Percentiles rank a stretch among this genome's conserved stretches.
phyloP scores from a whole-genome alignment of 2,888 invertebrate species.

The Lycocerus yunnanus region DNA sequence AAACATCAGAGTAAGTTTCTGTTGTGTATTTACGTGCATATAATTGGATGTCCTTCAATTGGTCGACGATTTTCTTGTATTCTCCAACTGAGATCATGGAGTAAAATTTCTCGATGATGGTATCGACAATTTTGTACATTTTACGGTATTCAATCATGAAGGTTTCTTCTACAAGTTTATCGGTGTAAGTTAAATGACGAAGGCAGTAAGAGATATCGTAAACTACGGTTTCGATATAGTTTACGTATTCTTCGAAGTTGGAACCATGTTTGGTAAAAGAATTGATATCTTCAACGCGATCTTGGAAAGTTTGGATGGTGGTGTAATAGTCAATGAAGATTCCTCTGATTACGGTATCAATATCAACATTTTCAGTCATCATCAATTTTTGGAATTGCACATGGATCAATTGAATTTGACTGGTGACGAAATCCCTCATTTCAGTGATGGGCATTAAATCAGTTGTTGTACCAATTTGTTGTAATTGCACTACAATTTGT shows the following conservation, averaged over 20 bases:
- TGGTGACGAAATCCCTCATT: conserved; percentile 8
- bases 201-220: conserved; percentile 3
- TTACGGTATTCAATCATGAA: conserved; percentile 14
- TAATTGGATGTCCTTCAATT: conserved; percentile 17
- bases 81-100: background rate
- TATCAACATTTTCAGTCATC: background rate
- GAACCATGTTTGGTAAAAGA: background rate
- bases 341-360: background rate
- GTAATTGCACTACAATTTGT: conserved; percentile 4
- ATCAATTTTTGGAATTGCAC: conserved; percentile 17
- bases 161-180: conserved; percentile 4
- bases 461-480: conserved; percentile 8
- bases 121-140: conserved; percentile 6
- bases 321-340: conserved; percentile 14
- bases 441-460: background rate
- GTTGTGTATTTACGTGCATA: background rate
- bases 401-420: conserved; percentile 4
- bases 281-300: conserved; percentile 7
- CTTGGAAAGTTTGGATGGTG: conserved; percentile 8
- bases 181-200: background rate
- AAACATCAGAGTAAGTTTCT: background rate
- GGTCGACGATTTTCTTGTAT: conserved; percentile 1
- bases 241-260: background rate
- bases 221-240: conserved; percentile 5
- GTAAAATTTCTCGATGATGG: conserved; percentile 13